Conservation (phyloP, 2,113 vertebrate species). For the Chrysochloris asiatica region DNA sequence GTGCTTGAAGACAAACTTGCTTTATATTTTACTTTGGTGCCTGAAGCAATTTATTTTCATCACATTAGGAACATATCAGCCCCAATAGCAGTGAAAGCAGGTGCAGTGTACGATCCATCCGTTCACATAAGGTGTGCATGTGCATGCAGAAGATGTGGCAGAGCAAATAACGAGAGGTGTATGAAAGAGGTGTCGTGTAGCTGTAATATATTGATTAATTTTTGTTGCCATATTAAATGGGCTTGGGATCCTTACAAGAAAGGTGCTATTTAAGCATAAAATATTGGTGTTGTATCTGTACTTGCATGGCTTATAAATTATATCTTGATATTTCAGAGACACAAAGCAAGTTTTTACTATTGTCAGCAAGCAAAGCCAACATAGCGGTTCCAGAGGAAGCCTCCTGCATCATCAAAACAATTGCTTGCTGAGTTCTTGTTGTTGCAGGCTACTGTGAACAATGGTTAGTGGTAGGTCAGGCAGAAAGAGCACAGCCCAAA, state of each 20-base stretch:
- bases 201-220: not conserved
- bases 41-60: conserved; percentile 50
- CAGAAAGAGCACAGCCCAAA: not conserved
- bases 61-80: not conserved
- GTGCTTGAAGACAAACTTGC: conserved; percentile 12
- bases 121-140: not conserved
- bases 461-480: not conserved
- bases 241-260: conserved; percentile 33
- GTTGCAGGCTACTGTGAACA: not conserved
- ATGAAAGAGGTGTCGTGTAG: not conserved
- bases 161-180: not conserved
- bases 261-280: conserved; percentile 69
- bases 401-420: not conserved
- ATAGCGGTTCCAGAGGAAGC: not conserved
- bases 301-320: conserved; percentile 57
- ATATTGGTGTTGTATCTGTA: not conserved
- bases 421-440: conserved; percentile 3
- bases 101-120: not conserved
- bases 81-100: not conserved
- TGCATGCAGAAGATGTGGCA: not conserved
- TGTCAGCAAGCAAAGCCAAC: conserved; percentile 47
- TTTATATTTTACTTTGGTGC: not conserved
- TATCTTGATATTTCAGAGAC: conserved; percentile 45
- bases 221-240: conserved; percentile 51
- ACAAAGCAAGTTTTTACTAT: conserved; percentile 68